Percentiles rank a stretch among this genome's conserved stretches.
phyloP scores from a whole-genome alignment of 1,140 invertebrate genomes.

The Vollenhovia emeryi region DNA sequence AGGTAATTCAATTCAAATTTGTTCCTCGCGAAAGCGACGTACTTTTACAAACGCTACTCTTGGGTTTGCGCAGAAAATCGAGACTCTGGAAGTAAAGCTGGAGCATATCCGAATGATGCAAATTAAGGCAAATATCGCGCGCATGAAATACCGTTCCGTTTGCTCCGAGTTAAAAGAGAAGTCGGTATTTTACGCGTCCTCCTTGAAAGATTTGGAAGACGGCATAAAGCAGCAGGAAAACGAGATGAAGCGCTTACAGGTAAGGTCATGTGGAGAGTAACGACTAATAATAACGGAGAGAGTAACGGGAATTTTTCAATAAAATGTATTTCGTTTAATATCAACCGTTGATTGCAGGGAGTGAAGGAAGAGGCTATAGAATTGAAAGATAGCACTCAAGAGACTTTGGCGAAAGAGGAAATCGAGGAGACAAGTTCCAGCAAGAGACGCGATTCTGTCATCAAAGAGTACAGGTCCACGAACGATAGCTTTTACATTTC shows the following conservation, averaged over 20 bases:
- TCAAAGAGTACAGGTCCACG: slow-evolving; percentile 84
- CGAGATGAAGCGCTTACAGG: slow-evolving; percentile 89
- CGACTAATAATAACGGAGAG: background rate
- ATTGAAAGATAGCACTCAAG: slow-evolving; percentile 88
- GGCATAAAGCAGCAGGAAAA: slow-evolving; percentile 88
- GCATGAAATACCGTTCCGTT: slow-evolving; percentile 91
- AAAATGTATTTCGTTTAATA: background rate
- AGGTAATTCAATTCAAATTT: slow-evolving; percentile 73
- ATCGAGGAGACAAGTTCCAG: slow-evolving; percentile 87
- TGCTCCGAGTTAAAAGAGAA: slow-evolving; percentile 89
- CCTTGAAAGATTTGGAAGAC: slow-evolving; percentile 88
- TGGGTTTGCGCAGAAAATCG: slow-evolving; percentile 87
- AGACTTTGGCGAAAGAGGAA: slow-evolving; percentile 89
- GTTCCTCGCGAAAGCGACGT: background rate
- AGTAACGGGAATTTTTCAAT: background rate
- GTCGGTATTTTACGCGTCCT: slow-evolving; percentile 90
- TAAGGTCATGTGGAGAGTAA: slow-evolving; percentile 42
- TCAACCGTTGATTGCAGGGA: slow-evolving; percentile 79
- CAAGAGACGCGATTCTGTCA: slow-evolving; percentile 88
- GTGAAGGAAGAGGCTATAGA: slow-evolving; percentile 89
- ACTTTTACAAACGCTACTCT: background rate
- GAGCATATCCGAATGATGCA: slow-evolving; percentile 92
- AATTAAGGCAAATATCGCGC: slow-evolving; percentile 91
- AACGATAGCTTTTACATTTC: background rate
- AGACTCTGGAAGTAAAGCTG: slow-evolving; percentile 86